Percentiles rank a stretch among this genome's conserved stretches.
Conservation (phyloP, 1,140 invertebrate species). For the Galendromus occidentalis region DNA sequence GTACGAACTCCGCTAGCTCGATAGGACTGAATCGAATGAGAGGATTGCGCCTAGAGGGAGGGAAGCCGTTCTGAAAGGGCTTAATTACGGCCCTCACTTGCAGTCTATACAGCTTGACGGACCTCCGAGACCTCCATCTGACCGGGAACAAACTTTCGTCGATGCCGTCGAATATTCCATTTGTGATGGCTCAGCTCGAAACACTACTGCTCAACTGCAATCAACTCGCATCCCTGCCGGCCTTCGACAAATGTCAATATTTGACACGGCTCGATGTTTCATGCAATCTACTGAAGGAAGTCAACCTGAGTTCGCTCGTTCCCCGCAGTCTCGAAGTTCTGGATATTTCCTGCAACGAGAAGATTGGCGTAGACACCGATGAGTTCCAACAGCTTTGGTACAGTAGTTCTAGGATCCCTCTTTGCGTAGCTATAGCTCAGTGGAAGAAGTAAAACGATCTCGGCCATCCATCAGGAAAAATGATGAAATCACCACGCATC, state of each 20-base stretch:
- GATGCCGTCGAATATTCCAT: slow-evolving; percentile 50
- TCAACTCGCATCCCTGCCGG: not conserved
- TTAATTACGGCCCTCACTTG: slow-evolving; percentile 28
- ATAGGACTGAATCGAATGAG: too few relatives aligned
- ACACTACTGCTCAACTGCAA: slow-evolving; percentile 11
- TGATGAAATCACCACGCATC: too few relatives aligned
- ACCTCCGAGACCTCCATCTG: slow-evolving; percentile 55
- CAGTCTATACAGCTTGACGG: slow-evolving; percentile 48
- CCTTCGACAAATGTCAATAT: slow-evolving; percentile 30
- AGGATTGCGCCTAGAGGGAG: too few relatives aligned
- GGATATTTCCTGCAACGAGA: slow-evolving; percentile 58
- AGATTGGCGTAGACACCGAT: slow-evolving; percentile 24
- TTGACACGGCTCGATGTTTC: slow-evolving; percentile 43
- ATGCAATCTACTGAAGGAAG: slow-evolving; percentile 54
- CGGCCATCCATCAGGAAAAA: too few relatives aligned
- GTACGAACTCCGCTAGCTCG: slow-evolving; percentile 13
- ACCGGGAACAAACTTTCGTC: slow-evolving; percentile 56
- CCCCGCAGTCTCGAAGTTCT: slow-evolving; percentile 56
- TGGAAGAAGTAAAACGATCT: slow-evolving; percentile 38
- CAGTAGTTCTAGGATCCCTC: slow-evolving; percentile 53
- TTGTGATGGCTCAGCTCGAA: slow-evolving; percentile 45
- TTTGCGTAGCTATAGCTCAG: slow-evolving; percentile 66
- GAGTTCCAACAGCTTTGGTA: slow-evolving; percentile 50
- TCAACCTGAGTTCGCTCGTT: slow-evolving; percentile 49
- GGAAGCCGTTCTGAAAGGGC: too few relatives aligned